Evolutionary conservation across 2,113 vertebrate genomes (phyloP).

Genomic region (Naja naja): DNA sequence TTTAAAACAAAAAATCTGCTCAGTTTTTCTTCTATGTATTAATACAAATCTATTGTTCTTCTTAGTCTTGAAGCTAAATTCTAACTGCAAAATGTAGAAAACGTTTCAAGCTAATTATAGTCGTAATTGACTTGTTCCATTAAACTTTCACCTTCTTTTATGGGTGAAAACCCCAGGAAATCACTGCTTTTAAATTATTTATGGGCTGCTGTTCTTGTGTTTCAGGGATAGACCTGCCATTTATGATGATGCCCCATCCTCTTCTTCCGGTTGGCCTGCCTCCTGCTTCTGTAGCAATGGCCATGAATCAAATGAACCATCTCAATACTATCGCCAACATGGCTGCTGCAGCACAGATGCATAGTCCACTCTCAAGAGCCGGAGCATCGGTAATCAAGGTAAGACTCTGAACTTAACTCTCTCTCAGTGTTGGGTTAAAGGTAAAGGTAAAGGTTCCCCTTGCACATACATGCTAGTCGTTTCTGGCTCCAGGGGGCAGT

Average conservation of each 20-base stretch:
- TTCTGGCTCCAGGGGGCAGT: no score
- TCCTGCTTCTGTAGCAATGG: slow-evolving; percentile 89
- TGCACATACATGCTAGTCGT: no score
- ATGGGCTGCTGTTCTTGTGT: slow-evolving; percentile 23
- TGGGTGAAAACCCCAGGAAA: neutral
- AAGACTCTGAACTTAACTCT: slow-evolving; percentile 32
- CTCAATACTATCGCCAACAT: slow-evolving; percentile 89
- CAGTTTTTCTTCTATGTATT: neutral
- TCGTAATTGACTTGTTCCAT: neutral
- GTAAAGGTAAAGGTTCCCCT: no score
- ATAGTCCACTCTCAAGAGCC: slow-evolving; percentile 82
- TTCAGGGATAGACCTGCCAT: slow-evolving; percentile 88
- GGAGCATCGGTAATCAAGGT: slow-evolving; percentile 87
- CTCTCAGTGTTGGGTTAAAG: neutral
- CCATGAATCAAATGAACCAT: slow-evolving; percentile 95
- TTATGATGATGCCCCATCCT: slow-evolving; percentile 94
- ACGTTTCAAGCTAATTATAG: neutral
- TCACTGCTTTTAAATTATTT: neutral
- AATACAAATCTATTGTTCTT: neutral
- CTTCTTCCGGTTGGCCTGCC: slow-evolving; percentile 91
- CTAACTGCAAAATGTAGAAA: neutral
- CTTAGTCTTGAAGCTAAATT: neutral
- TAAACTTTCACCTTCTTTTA: neutral
- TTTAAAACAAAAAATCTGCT: neutral
- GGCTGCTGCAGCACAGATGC: slow-evolving; percentile 85